A percentile compares a stretch with the other conserved stretches of the same genome.
Conservation (phyloP, 2,888 invertebrate genomes). For the Lepas anatifera region DNA sequence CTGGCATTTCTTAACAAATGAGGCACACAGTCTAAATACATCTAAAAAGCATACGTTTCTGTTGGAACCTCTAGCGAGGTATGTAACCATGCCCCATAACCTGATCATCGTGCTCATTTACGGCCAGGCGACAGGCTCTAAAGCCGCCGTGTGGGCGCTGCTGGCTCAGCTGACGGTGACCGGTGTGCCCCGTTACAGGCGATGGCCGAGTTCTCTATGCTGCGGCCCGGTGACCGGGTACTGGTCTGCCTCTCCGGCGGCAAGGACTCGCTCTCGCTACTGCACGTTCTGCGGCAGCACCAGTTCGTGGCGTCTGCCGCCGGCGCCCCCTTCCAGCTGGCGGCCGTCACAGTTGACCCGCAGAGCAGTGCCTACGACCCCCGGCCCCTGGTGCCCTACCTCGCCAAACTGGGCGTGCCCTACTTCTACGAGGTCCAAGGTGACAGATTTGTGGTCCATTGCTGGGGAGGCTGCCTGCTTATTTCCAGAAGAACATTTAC, state of each 20-base stretch:
- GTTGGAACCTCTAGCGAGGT: too few relatives aligned
- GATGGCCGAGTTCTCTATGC: constrained; percentile 68
- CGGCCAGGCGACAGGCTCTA: too few relatives aligned
- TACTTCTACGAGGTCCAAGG: constrained; percentile 61
- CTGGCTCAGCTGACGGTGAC: too few relatives aligned
- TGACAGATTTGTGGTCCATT: too few relatives aligned
- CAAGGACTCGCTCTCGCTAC: constrained; percentile 65
- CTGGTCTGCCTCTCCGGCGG: constrained; percentile 75
- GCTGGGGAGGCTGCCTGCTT: too few relatives aligned
- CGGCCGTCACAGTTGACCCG: constrained; percentile 63
- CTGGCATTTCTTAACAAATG: too few relatives aligned
- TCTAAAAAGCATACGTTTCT: too few relatives aligned
- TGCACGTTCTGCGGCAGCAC: constrained; percentile 73
- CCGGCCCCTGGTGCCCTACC: constrained; percentile 55
- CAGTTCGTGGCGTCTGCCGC: constrained; percentile 61
- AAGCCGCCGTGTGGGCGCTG: too few relatives aligned
- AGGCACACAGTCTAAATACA: too few relatives aligned
- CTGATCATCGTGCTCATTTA: too few relatives aligned
- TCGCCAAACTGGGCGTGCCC: constrained; percentile 56
- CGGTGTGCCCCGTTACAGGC: constrained; percentile 41
- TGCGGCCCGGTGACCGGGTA: constrained; percentile 65
- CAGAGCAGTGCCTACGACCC: constrained; percentile 47
- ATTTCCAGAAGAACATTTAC: too few relatives aligned
- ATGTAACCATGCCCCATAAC: too few relatives aligned
- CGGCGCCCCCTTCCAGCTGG: constrained; percentile 56